Conservation (phyloP, 2,113 vertebrate species). For the Brachypodius melanocephalos region DNA sequence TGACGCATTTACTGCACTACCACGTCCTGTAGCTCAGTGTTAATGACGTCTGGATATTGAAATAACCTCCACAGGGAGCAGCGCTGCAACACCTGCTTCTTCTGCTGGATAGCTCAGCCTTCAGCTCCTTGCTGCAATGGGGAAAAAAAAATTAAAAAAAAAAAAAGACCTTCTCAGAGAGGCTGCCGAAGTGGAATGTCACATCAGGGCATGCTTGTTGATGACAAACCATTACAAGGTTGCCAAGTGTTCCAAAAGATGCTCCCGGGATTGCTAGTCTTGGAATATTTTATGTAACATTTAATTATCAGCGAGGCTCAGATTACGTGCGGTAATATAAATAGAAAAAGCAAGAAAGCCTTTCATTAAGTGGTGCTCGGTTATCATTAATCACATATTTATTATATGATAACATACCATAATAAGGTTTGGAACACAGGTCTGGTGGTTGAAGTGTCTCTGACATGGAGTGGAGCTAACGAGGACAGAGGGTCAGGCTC, state of each 20-base stretch:
- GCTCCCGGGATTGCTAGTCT: background rate
- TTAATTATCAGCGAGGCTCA: background rate
- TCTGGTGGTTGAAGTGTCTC: background rate
- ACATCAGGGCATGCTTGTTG: constrained; percentile 29
- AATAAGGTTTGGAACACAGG: background rate
- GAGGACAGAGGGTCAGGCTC: background rate
- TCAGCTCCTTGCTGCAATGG: constrained; percentile 4
- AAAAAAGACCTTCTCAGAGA: background rate
- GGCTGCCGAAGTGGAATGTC: constrained; percentile 25
- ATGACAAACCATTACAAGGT: constrained; percentile 40
- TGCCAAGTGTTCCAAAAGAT: constrained; percentile 23
- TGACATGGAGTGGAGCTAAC: background rate
- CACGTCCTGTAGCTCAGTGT: constrained; percentile 58
- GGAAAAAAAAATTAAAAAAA: background rate
- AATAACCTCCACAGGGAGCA: constrained; percentile 62
- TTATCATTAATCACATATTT: background rate
- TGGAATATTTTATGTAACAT: constrained; percentile 4
- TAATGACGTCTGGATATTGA: constrained; percentile 69
- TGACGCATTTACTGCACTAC: constrained; percentile 65
- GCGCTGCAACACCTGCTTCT: constrained; percentile 64
- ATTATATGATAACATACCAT: background rate
- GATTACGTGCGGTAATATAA: background rate
- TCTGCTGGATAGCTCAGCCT: constrained; percentile 31
- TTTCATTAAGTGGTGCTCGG: background rate
- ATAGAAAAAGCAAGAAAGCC: background rate